Base-by-base conservation (phyloP, 2,888 invertebrate species). In the Aromia moschata region DNA sequence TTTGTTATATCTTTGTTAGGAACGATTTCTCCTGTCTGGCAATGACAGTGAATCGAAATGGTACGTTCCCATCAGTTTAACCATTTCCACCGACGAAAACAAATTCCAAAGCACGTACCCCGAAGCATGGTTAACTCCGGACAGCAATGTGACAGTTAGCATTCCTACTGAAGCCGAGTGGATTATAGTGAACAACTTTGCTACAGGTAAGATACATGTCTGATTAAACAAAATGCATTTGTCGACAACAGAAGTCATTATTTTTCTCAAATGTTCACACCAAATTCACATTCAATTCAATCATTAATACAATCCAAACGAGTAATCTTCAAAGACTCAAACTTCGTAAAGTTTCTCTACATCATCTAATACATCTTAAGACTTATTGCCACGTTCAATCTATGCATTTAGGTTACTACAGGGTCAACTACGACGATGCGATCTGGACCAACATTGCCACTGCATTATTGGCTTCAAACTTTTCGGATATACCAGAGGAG, bases 381-480 rank as follows among this genome's bases (percentile, higher is more conserved):
- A n/a, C n/a, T n/a, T n/a, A n/a, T n/a, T n/a, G n/a, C n/a, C n/a
- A n/a, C n/a, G n/a, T n/a, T n/a, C n/a, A n/a, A n/a, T n/a, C n/a
- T n/a, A n/a, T n/a, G n/a, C n/a, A n/a, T n/a, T 83, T 56, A 82
- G 88, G 86, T 61, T 87, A 84, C 74, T 91, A 88, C 79, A 83
- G 90, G 69, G 66, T 68, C 1, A 89, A 90, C 72, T 93, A 93
- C 67, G 91, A 92, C 40, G 65, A 70, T 0, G 74, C 76, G 0
- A 91, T 91, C 74, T 93, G 91, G 91, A 73, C 80, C 0, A 81
- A 85, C 0, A 73, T 90, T 2, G 78, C 81, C 0, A 67, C 70
- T 1, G 84, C 82, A 5, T 73, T 90, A 43, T 70, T 74, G 4
- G 68, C 61, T 0, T 76, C 84, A 1, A 79, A 83, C 58, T 81